Percentiles rank a stretch among this genome's conserved stretches.
phyloP scores from a whole-genome alignment of 1,140 invertebrate genomes.

The Onthophagus taurus region DNA sequence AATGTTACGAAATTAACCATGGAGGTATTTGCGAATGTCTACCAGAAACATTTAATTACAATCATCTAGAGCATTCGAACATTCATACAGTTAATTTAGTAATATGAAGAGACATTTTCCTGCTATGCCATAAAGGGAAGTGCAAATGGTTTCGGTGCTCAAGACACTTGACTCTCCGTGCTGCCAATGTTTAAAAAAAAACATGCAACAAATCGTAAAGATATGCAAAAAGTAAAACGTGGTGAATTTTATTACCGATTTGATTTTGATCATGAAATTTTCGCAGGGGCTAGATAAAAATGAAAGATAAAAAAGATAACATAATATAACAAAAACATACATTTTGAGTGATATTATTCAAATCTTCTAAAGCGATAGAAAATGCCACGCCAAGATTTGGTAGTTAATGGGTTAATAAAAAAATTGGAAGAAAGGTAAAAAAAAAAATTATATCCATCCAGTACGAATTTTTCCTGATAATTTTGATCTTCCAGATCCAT shows the following conservation, averaged over 20 bases:
- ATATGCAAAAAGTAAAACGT: constrained; percentile 1
- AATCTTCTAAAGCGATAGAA: not conserved
- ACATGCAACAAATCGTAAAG: not conserved
- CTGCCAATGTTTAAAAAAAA: constrained; percentile 1
- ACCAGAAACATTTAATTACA: too few relatives aligned
- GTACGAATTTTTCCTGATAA: constrained; percentile 22
- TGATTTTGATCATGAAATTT: constrained; percentile 3
- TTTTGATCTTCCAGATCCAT: constrained; percentile 20
- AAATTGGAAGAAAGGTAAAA: not conserved
- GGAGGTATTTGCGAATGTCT: too few relatives aligned
- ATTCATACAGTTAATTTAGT: too few relatives aligned
- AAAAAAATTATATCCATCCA: constrained; percentile 23
- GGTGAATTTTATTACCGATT: not conserved
- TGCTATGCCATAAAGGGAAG: too few relatives aligned
- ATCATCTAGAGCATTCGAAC: too few relatives aligned
- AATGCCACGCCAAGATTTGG: not conserved
- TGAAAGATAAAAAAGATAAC: not conserved
- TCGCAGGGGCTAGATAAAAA: not conserved
- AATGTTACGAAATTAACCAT: too few relatives aligned
- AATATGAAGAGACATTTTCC: too few relatives aligned
- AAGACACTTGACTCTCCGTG: too few relatives aligned
- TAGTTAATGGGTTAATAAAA: constrained; percentile 2
- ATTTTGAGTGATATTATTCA: not conserved
- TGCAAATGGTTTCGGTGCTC: too few relatives aligned
- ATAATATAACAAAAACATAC: not conserved